Evolutionary conservation across 2,888 invertebrate genomes (phyloP), one percentile per base, ranked within the genome.

Genomic region (Idaea biselata): DNA sequence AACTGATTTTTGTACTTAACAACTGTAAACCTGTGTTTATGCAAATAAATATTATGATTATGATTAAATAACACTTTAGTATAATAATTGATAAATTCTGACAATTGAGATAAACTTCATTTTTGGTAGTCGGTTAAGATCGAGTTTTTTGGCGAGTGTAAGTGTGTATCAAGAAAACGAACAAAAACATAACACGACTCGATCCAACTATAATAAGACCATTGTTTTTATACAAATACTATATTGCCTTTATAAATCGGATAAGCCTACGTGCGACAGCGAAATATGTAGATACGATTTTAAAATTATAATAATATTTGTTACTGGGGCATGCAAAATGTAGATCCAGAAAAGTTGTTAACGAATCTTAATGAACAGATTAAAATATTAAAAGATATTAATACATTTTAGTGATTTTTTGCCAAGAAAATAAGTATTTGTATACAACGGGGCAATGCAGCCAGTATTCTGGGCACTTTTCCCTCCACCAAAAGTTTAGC

Each of bases 191-290:
- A 77, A 86, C 86, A 84, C 84, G 84, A 82, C 82, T 74, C 79
- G 73, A 83, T 84, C 88, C 88, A 89, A 84, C 86, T 86, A 90
- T 91, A 92, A 92, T 91, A 91, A 90, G 91, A 82, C 90, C 84
- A 91, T 92, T 91, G 91, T 92, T 91, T 88, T 91, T 89, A 91
- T 90, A 91, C 91, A 90, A 91, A 91, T 91, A 91, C 91, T 88
- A 91, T 91, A 91, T 92, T 91, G 89, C 88, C 86, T 91, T 90
- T 92, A 91, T 91, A 91, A 89, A 91, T 91, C 91, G 84, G 89
- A 90, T 90, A 89, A 91, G 87, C 89, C 83, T 86, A 81, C 78
- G 82, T 74, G 76, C 70, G 70, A 87, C 83, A 81, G 73, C 2
- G 75, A 58, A 54, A 57, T 66, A 61, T 1, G 53, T 84, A 72